Evolutionary conservation across 2,797 vertebrate genomes (phyloP).

Genomic region (Sciurus carolinensis): DNA sequence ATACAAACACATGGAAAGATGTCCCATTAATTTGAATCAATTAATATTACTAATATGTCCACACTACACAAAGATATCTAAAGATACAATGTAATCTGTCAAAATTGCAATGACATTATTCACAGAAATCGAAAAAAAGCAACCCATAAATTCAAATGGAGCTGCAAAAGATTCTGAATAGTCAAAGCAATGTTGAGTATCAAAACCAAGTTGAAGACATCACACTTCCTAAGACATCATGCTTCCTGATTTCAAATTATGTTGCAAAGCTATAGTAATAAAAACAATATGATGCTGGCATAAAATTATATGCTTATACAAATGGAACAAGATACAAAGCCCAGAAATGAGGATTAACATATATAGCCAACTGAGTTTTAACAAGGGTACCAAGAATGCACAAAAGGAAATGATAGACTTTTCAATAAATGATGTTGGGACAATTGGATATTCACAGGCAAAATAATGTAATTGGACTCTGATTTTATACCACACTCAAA

Average conservation of each 20-base stretch:
- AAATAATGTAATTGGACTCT: not conserved
- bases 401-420: not conserved
- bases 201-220: not conserved
- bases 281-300: not conserved
- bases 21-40: not conserved
- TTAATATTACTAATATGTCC: conserved; percentile 3
- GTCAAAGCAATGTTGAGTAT: not conserved
- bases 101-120: not conserved
- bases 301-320: not conserved
- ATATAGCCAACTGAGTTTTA: not conserved
- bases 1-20: not conserved
- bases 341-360: not conserved
- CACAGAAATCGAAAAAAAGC: not conserved
- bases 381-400: not conserved
- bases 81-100: not conserved
- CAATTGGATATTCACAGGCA: not conserved
- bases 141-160: not conserved
- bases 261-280: not conserved
- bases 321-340: not conserved
- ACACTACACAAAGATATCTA: not conserved
- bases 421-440: not conserved
- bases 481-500: not conserved
- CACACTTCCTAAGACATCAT: not conserved
- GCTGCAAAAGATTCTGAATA: not conserved
- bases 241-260: not conserved